These are phyloP conservation scores for Tetragnatha montana DNA, from an alignment of 2,888 invertebrate genomes.

Conservation along the genomic window DNA sequence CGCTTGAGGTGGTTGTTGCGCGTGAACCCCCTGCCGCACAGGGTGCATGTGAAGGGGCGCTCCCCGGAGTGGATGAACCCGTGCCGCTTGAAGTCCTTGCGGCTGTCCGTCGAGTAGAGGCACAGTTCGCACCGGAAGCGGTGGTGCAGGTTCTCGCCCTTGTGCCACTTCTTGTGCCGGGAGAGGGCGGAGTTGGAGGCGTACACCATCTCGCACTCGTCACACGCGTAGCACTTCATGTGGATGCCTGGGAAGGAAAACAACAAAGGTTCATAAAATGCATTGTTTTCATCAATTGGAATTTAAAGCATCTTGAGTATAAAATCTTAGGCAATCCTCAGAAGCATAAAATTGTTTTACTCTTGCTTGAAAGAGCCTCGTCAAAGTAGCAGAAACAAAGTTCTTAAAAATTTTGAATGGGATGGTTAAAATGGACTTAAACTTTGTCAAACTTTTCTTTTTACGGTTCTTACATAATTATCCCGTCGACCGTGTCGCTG, in stretches of 20 bases:
- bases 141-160: constrained; percentile 56
- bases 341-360: too few relatives aligned
- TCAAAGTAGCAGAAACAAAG: too few relatives aligned
- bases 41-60: constrained; percentile 59
- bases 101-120: constrained; percentile 58
- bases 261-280: neutral
- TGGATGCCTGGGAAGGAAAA: constrained; percentile 17
- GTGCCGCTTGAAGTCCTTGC: constrained; percentile 65
- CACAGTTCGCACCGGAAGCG: constrained; percentile 61
- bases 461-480: too few relatives aligned
- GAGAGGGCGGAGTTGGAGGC: constrained; percentile 66
- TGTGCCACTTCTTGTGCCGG: constrained; percentile 67
- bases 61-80: constrained; percentile 66
- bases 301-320: too few relatives aligned
- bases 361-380: too few relatives aligned
- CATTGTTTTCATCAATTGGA: neutral
- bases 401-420: too few relatives aligned
- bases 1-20: constrained; percentile 65
- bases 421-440: too few relatives aligned
- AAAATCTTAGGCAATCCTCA: too few relatives aligned
- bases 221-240: constrained; percentile 61
- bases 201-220: constrained; percentile 68
- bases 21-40: constrained; percentile 65
- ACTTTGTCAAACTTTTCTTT: too few relatives aligned
- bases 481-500: too few relatives aligned